phyloP scores from a whole-genome alignment of 37 sponge, comb jelly and placozoan genomes.

The Cladorhizidae sp. region DNA sequence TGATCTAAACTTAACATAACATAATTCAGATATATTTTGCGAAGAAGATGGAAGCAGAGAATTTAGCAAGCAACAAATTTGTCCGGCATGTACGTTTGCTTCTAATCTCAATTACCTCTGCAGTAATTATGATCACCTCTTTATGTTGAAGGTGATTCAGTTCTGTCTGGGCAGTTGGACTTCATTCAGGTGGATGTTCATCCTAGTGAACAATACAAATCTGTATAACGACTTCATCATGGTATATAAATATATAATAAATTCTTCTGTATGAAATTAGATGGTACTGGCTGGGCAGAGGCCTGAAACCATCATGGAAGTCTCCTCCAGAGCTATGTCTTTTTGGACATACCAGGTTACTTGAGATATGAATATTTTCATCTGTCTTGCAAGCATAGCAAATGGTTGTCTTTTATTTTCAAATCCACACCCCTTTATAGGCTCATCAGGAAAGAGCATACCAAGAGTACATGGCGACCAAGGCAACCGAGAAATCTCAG shows the following conservation, averaged over 20 bases:
- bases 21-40: conserved; percentile 83
- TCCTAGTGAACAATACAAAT: conserved; percentile 90
- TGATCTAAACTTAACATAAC: not conserved
- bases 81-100: conserved; percentile 87
- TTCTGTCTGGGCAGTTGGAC: conserved; percentile 79
- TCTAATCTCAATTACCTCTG: too few relatives aligned
- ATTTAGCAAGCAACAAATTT: conserved; percentile 62
- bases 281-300: conserved; percentile 92
- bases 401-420: not conserved
- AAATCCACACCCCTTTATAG: conserved; percentile 2
- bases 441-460: conserved; percentile 75
- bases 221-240: conserved; percentile 70
- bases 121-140: not conserved
- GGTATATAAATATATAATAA: not conserved
- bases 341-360: conserved; percentile 92
- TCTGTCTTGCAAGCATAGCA: not conserved
- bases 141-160: conserved; percentile 58
- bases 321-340: conserved; percentile 82
- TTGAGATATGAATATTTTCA: not conserved
- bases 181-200: conserved; percentile 75
- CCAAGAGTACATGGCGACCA: conserved; percentile 74
- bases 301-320: conserved; percentile 91
- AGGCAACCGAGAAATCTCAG: conserved; percentile 79
- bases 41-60: conserved; percentile 91
- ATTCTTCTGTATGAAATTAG: conserved; percentile 12